Base-by-base conservation (phyloP, 2,113 vertebrate species). In the Spermophilus dauricus region DNA sequence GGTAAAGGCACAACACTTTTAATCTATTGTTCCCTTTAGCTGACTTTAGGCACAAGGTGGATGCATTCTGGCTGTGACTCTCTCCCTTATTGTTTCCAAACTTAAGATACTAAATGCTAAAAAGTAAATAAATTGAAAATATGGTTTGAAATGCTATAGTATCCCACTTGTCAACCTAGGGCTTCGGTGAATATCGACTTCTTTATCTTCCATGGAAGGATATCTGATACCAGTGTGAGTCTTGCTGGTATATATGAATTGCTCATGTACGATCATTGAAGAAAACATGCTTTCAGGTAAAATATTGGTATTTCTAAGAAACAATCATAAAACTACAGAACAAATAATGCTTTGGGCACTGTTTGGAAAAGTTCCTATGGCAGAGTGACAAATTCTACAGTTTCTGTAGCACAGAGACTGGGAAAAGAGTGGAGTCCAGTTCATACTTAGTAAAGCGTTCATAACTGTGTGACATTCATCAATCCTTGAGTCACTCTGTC, bases 361-460 rank as follows among this genome's bases (percentile, higher is more conserved):
- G 28, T 88, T 84, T 77, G 80, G 95, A 61, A 95, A 95, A 85
- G 45, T 70, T 96, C 73, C 80, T 70, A 30, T 53, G 91, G 92
- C 96, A 94, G 87, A 94, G 0, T 86, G 96, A 97, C 87, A 91
- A 95, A 97, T 97, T 95, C 45, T 94, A 92, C 45, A 85, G 73
- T 93, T 97, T 95, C 67, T 94, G 11, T 51, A 86, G 89, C 51
- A 94, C 3, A 78, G 89, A 95, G 76, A 85, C n/a, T 58, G 89
- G 76, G 61, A 73, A 94, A 92, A 97, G 58, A 85, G 83, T 92
- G 61, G 78, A 96, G 61, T 85, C 28, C 34, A 90, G 92, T 77
- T 87, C 37, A 83, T 76, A 89, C 65, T 94, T 76, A 80, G 77
- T 26, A 95, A 97, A 95, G 80, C 73, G 65, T 92, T 77, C 28